These are phyloP conservation scores for Macropus fuliginosus DNA, from an alignment of 2,797 vertebrate genomes.

Conservation along the genomic window DNA sequence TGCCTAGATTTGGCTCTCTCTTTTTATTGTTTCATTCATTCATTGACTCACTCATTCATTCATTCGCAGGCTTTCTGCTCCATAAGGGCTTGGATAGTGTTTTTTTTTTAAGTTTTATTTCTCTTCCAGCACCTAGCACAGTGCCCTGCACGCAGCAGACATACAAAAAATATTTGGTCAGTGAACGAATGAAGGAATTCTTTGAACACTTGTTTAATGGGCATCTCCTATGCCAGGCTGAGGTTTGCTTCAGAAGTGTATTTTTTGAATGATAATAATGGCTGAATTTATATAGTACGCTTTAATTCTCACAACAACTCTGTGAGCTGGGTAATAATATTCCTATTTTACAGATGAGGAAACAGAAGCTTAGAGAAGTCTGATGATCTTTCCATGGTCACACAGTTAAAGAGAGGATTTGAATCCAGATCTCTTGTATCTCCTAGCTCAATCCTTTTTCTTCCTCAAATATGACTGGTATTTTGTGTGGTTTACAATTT, in stretches of 20 bases:
- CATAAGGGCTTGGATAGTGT: not conserved
- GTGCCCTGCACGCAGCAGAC: not conserved
- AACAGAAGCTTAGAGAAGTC: not conserved
- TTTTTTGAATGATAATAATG: not conserved
- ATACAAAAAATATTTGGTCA: not conserved
- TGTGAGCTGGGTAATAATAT: not conserved
- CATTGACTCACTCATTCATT: not conserved
- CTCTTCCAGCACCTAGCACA: not conserved
- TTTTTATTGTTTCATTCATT: not conserved
- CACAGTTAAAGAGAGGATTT: not conserved
- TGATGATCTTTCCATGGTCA: not conserved
- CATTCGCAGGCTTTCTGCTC: not conserved
- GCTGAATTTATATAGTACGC: not conserved
- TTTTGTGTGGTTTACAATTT: not conserved
- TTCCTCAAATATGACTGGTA: too few relatives aligned
- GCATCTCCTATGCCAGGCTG: not conserved
- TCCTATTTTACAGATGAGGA: not conserved
- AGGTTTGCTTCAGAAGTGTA: not conserved
- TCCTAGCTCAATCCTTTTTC: not conserved
- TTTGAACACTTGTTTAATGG: not conserved
- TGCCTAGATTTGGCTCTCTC: not conserved
- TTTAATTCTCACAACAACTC: rapidly evolving
- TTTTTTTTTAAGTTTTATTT: not conserved
- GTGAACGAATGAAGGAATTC: not conserved
- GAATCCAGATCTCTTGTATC: not conserved